Evolutionary conservation across 1,140 invertebrate species (phyloP).

Genomic region (Danaus plexippus): DNA sequence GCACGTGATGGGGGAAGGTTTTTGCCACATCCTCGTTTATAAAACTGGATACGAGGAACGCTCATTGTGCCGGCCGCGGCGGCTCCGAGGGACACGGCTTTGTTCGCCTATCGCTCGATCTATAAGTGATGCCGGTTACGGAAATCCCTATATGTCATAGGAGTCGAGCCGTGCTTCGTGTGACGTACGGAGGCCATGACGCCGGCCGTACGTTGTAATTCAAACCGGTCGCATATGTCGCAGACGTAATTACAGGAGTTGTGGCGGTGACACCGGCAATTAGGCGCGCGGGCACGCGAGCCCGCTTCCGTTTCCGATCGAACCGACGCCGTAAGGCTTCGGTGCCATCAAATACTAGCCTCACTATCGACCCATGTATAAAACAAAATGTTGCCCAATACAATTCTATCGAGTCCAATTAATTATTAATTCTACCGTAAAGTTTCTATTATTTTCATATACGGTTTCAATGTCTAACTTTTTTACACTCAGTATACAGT

Average conservation of each 20-base stretch:
- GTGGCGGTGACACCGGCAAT: constrained; percentile 55
- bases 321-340: constrained; percentile 42
- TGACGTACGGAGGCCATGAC: constrained; percentile 2
- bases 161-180: neutral
- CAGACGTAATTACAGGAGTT: constrained; percentile 36
- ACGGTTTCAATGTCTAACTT: too few relatives aligned
- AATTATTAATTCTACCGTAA: too few relatives aligned
- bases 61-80: neutral
- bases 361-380: constrained; percentile 21
- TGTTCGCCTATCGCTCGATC: too few relatives aligned
- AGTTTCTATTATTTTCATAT: too few relatives aligned
- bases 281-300: constrained; percentile 44
- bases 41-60: constrained; percentile 11
- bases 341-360: constrained; percentile 19
- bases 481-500: too few relatives aligned
- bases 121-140: too few relatives aligned
- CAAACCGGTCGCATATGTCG: constrained; percentile 39
- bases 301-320: constrained; percentile 62
- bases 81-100: too few relatives aligned
- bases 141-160: too few relatives aligned
- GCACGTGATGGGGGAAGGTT: constrained; percentile 48
- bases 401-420: too few relatives aligned
- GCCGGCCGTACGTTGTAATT: constrained; percentile 33
- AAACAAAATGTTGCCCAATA: too few relatives aligned
- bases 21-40: constrained; percentile 40